A percentile compares a stretch with the other conserved stretches of the same genome.
phyloP scores from a whole-genome alignment of 23 tunicate species.

The Ascidia mentula region DNA sequence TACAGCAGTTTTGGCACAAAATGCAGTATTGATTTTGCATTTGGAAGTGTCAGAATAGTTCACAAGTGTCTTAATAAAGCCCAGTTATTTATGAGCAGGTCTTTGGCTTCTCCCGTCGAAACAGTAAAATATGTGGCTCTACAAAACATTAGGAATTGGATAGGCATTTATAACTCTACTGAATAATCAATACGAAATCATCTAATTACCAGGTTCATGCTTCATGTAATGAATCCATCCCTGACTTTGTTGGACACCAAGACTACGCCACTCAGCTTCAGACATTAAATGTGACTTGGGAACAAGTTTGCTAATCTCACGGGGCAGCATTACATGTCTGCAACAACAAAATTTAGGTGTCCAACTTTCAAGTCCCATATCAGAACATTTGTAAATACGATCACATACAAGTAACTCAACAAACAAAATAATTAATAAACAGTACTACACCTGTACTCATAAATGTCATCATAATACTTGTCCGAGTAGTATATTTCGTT shows the following conservation, averaged over 20 bases:
- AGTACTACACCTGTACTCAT: constrained; percentile 75
- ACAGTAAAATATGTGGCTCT: constrained; percentile 1
- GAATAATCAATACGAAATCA: not conserved
- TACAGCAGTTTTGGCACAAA: no score
- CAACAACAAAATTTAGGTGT: not conserved
- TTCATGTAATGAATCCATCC: constrained; percentile 98
- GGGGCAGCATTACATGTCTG: constrained; percentile 77
- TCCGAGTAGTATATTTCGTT: constrained; percentile 88
- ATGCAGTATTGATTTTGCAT: no score
- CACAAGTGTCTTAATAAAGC: no score
- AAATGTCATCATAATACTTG: constrained; percentile 84
- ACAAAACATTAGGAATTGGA: not conserved
- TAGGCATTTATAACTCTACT: not conserved
- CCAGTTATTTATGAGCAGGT: not conserved
- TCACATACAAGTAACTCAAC: not conserved
- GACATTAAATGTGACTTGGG: constrained; percentile 88
- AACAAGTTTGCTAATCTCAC: constrained; percentile 66
- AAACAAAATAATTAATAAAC: not conserved
- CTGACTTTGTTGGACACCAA: constrained; percentile 93
- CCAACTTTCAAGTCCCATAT: no score
- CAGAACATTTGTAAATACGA: not conserved
- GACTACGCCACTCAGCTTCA: constrained; percentile 87
- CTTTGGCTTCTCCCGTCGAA: not conserved
- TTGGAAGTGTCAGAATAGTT: no score
- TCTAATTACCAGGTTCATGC: constrained; percentile 70